A percentile compares a stretch with the other conserved stretches of the same genome.
Evolutionary conservation across 2,797 vertebrate genomes (phyloP).

Genomic region (Dicrostonyx torquatus): DNA sequence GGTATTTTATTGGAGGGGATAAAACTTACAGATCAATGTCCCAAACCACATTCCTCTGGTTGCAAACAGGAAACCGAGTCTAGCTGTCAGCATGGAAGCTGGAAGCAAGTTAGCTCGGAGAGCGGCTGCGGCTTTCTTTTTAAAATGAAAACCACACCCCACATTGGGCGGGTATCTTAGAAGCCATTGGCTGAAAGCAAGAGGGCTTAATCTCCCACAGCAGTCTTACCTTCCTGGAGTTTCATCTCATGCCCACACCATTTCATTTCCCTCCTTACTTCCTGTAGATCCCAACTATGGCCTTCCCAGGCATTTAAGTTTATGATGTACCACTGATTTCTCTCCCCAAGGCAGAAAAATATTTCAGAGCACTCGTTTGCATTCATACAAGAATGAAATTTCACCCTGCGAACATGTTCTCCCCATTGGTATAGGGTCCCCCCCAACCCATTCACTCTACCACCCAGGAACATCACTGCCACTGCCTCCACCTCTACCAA

Average conservation of each 20-base stretch:
- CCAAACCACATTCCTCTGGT: too few species aligned
- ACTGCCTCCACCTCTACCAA: background rate
- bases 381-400: constrained; percentile 89
- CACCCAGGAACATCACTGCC: background rate
- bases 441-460: background rate
- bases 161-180: too few species aligned
- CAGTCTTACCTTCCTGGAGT: constrained; percentile 85
- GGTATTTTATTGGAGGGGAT: too few species aligned
- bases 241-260: constrained; percentile 78
- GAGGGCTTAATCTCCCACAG: too few species aligned
- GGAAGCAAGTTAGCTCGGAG: too few species aligned
- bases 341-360: constrained; percentile 83
- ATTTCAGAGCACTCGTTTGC: constrained; percentile 85
- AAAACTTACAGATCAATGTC: too few species aligned
- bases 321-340: constrained; percentile 88
- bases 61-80: too few species aligned
- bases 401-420: constrained; percentile 89
- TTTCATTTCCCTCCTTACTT: constrained; percentile 89
- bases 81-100: too few species aligned
- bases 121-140: too few species aligned
- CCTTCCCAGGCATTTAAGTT: constrained; percentile 87
- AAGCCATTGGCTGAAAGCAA: too few species aligned
- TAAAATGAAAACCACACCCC: too few species aligned
- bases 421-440: background rate
- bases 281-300: constrained; percentile 85